Base-by-base conservation (phyloP, 2,113 vertebrate species). In the Aramus guarauna region DNA sequence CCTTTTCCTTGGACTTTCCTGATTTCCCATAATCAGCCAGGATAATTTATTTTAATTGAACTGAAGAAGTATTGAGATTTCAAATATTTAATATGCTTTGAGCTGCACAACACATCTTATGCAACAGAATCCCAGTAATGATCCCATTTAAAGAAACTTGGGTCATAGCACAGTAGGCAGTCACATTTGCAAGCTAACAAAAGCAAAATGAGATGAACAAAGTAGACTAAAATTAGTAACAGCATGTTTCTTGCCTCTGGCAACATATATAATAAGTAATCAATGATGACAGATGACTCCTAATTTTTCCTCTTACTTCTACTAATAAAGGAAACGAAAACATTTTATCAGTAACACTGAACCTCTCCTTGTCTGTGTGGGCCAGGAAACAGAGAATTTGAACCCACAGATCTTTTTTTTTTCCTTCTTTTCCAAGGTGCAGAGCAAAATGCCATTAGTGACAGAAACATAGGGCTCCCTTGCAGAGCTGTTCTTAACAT, bases 151-250 rank as follows among this genome's bases (percentile, higher is more conserved):
- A 64, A 47, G 45, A 90, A 91, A 56, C 75, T 20, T 63, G 30
- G 36, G 58, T 91, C n/a, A 53, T 60, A 64, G 72, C 45, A 52
- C 82, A 85, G 48, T 58, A 85, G 39, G 34, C 43, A 79, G 26
- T 48, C 47, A 62, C 39, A 78, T 71, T 77, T 96, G 21, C 63
- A 80, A 87, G 37, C 23, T 90, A 77, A 86, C 60, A 94, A 85
- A 95, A 68, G 55, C 52, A 72, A 91, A 91, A 88, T 24, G 20
- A 86, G 36, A 79, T 67, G 8, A 85, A 73, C 22, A 90, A 94
- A 96, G 41, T 45, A 79, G 94, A 89, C 66, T 83, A 94, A 94
- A 96, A 95, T 94, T 96, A 94, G 30, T 36, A 95, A 86, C 53
- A 83, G 16, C 15, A 21, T 85, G 37, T 72, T 92, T 90, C 50